These are phyloP conservation scores for Columba livia DNA, from an alignment of 2,113 vertebrate genomes.

Conservation along the genomic window DNA sequence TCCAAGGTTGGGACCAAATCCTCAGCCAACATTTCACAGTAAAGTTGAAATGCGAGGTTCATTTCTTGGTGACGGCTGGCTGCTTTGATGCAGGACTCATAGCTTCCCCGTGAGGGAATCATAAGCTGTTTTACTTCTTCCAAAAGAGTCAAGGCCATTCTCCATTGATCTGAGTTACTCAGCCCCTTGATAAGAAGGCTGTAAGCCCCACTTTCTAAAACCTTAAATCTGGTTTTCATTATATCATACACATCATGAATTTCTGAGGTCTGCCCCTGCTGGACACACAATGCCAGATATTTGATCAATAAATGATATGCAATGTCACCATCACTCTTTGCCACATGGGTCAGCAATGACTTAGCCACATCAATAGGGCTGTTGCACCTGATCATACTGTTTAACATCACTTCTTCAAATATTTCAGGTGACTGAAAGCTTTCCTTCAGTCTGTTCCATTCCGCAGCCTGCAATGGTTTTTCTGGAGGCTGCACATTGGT, in stretches of 20 bases:
- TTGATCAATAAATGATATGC: slow-evolving; percentile 82
- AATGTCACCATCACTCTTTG: slow-evolving; percentile 79
- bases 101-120: slow-evolving; percentile 80
- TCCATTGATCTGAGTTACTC: slow-evolving; percentile 83
- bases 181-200: slow-evolving; percentile 85
- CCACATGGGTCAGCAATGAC: slow-evolving; percentile 86
- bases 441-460: slow-evolving; percentile 83
- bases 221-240: slow-evolving; percentile 83
- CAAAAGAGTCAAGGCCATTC: slow-evolving; percentile 79
- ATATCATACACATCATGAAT: slow-evolving; percentile 87
- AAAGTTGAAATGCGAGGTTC: slow-evolving; percentile 80
- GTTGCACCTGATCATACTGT: slow-evolving; percentile 52
- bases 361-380: slow-evolving; percentile 83
- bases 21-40: slow-evolving; percentile 79
- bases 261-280: slow-evolving; percentile 77
- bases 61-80: slow-evolving; percentile 79
- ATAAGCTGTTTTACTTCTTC: slow-evolving; percentile 81
- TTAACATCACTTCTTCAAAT: slow-evolving; percentile 83
- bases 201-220: slow-evolving; percentile 82
- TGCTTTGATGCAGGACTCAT: slow-evolving; percentile 81
- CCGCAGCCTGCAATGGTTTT: slow-evolving; percentile 76
- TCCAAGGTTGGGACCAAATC: slow-evolving; percentile 77
- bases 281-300: slow-evolving; percentile 87
- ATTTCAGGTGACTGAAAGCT: background rate
- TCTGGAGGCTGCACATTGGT: slow-evolving; percentile 66